phyloP scores from a whole-genome alignment of 2,888 invertebrate genomes.

The Dastarcus helophoroides region DNA sequence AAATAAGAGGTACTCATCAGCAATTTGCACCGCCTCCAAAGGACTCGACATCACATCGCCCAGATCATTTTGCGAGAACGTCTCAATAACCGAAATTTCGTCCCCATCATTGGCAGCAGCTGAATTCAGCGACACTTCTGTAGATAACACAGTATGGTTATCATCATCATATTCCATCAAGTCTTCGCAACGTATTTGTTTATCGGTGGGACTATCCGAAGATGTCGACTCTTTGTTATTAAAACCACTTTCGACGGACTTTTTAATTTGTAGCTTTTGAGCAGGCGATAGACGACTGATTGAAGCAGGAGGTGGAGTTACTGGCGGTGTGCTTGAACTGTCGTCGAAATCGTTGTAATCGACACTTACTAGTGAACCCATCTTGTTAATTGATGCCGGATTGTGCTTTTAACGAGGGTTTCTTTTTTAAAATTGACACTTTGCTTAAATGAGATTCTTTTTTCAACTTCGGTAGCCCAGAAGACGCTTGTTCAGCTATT shows the following conservation, averaged over 20 bases:
- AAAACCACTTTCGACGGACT: conserved; percentile 19
- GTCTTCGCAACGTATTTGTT: conserved; percentile 38
- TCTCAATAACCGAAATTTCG: conserved; percentile 46
- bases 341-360: conserved; percentile 52
- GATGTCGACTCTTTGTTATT: no score
- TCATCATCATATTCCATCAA: conserved; percentile 50
- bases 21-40: conserved; percentile 43
- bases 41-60: conserved; percentile 49
- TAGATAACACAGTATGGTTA: conserved; percentile 44
- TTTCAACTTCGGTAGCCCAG: conserved; percentile 29
- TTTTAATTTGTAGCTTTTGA: conserved; percentile 24
- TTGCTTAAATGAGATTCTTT: conserved; percentile 40
- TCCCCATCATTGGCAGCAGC: conserved; percentile 47
- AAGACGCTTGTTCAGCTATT: conserved; percentile 13
- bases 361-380: conserved; percentile 42
- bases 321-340: conserved; percentile 42
- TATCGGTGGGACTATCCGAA: conserved; percentile 31
- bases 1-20: conserved; percentile 53
- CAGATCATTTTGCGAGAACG: conserved; percentile 42
- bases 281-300: conserved; percentile 21
- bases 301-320: conserved; percentile 37
- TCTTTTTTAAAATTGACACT: conserved; percentile 49
- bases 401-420: conserved; percentile 23
- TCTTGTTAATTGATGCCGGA: conserved; percentile 24
- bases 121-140: conserved; percentile 47